Evolutionary conservation across 2,797 vertebrate species (phyloP), one percentile per base, ranked within the genome.

Genomic region (Syncerus caffer): DNA sequence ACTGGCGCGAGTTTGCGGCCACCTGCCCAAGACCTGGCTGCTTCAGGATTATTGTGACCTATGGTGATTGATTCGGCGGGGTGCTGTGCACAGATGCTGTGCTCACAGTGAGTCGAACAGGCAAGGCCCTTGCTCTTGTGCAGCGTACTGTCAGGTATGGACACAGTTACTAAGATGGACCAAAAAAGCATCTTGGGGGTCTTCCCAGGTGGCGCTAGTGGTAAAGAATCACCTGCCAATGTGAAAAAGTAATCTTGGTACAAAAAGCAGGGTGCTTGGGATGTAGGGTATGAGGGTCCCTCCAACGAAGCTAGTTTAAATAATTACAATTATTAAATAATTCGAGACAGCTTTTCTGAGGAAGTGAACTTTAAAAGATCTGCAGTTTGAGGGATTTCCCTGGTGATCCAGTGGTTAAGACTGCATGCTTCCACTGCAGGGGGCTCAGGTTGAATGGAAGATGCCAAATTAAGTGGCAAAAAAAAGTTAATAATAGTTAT

Each of bases 241-340:
- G 67, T 3, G 34, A 23, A 6, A 71, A 38, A 38, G 34, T 23
- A 38, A 38, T 47, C 74, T 23, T 25, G 58, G n/a, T 19, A 53
- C 47, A 50, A 8, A 62, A 88, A 90, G 25, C 27, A 8, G n/a
- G 7, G 10, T 85, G 38, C 19, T 91, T 87, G 85, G 7, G 8
- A 42, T 67, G 78, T 47, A 62, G 82, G 51, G 5, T 51, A 6
- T 80, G 62, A 85, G 23, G 11, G 45, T 25, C 38, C 15, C 25
- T 16, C 45, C 50, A 29, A 67, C 89, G 15, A 91, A 71, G 38
- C 42, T n/a, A 17, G 58, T 62, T 90, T 64, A 86, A 92, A 78
- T 57, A 23, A 80, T 50, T 55, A 83, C 21, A 55, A 6, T 55
- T 79, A 79, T 51, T 51, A 79, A 79, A 16, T 50, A 12, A 60